These are phyloP conservation scores for Craniophora ligustri DNA, from an alignment of 2,888 invertebrate species.

Conservation along the genomic window DNA sequence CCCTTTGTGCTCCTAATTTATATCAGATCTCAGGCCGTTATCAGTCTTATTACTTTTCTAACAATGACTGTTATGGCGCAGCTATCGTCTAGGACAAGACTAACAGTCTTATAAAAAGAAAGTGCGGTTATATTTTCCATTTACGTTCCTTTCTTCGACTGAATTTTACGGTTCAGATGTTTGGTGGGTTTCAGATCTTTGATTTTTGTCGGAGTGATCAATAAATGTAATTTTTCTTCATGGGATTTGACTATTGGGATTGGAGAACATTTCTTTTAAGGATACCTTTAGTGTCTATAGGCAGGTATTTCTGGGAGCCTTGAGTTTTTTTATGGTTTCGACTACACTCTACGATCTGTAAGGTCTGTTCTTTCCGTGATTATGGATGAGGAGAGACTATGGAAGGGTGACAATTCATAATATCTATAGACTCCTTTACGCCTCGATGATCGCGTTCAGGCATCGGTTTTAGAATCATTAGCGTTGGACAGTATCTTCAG, in stretches of 20 bases:
- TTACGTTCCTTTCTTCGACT: conserved; percentile 5
- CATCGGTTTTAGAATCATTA: no score
- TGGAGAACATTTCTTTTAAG: not conserved
- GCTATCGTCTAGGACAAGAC: conserved; percentile 12
- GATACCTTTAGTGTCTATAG: not conserved
- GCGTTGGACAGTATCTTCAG: no score
- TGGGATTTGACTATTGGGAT: not conserved
- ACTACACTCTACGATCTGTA: no score
- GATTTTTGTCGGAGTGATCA: conserved; percentile 7
- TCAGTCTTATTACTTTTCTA: conserved; percentile 31
- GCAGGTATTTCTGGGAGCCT: no score
- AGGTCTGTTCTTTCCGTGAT: no score
- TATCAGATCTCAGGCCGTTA: conserved; percentile 27
- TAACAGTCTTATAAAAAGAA: conserved; percentile 20
- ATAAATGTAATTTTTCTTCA: conserved; percentile 10
- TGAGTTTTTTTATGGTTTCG: no score
- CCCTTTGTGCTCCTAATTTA: conserved; percentile 40
- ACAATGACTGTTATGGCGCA: conserved; percentile 33
- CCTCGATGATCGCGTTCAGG: no score
- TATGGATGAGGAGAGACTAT: no score
- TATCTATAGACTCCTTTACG: no score
- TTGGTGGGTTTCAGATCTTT: conserved; percentile 8
- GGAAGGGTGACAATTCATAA: no score
- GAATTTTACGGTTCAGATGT: conserved; percentile 3
- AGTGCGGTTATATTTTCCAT: conserved; percentile 29